These are phyloP conservation scores for Luidia sarsii DNA, from an alignment of 53 echinoderm and acorn worm species.

Conservation along the genomic window DNA sequence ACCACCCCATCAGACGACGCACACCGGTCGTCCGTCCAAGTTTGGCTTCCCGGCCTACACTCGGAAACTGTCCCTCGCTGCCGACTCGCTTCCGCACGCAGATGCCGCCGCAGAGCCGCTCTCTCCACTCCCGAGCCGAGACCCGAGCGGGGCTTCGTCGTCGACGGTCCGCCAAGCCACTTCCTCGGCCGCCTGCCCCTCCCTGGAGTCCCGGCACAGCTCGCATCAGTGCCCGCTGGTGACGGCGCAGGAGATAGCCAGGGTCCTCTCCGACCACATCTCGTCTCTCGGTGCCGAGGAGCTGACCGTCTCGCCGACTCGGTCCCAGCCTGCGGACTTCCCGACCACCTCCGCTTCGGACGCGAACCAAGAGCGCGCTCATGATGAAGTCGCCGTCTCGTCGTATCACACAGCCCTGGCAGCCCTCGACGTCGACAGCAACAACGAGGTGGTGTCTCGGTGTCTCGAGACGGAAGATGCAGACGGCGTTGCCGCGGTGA, in stretches of 20 bases:
- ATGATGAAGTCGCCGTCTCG: background rate
- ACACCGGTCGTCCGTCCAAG: background rate
- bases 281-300: background rate
- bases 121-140: background rate
- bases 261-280: constrained; percentile 10
- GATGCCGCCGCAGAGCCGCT: background rate
- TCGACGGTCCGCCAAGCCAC: background rate
- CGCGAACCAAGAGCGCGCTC: background rate
- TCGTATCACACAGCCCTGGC: constrained; percentile 26
- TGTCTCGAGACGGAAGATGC: background rate
- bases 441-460: too few relatives aligned
- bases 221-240: background rate
- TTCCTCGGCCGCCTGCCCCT: background rate
- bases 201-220: background rate
- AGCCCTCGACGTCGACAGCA: too few relatives aligned
- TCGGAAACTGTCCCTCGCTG: background rate
- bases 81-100: background rate
- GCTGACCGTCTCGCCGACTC: background rate
- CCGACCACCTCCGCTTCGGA: background rate
- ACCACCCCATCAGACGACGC: background rate
- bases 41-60: constrained; percentile 11
- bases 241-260: constrained; percentile 15
- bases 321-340: background rate
- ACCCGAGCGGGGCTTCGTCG: background rate
- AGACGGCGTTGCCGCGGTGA: background rate